These are phyloP conservation scores for Drosophila malerkotliana DNA, from an alignment of 1,140 invertebrate genomes.

Conservation along the genomic window DNA sequence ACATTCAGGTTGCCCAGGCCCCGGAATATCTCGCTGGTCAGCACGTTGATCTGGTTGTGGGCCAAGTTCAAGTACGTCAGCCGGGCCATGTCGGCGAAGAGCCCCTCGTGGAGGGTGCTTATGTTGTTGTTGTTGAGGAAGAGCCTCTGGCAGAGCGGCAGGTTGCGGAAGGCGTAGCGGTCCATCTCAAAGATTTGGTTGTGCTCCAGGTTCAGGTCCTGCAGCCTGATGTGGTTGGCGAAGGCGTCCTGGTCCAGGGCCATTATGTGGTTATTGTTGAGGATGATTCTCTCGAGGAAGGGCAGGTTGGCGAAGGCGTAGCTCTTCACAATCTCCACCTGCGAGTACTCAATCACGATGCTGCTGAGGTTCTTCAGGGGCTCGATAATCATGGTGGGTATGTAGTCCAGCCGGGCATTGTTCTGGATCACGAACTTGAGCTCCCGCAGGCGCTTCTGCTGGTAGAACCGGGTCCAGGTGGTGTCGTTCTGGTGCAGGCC, in stretches of 20 bases:
- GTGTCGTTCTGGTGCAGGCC: conserved; percentile 87
- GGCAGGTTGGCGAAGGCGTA: conserved; percentile 89
- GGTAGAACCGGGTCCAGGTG: conserved; percentile 89
- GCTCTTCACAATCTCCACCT: conserved; percentile 87
- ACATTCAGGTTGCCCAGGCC: conserved; percentile 87
- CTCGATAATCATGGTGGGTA: conserved; percentile 88
- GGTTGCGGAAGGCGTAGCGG: conserved; percentile 88
- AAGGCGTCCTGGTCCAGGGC: conserved; percentile 88
- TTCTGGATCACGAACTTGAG: conserved; percentile 89
- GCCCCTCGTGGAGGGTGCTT: conserved; percentile 88
- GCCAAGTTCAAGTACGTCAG: conserved; percentile 89
- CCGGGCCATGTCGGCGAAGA: conserved; percentile 88
- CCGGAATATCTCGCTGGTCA: conserved; percentile 89
- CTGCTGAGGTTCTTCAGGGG: conserved; percentile 87
- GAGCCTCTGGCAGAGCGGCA: conserved; percentile 88
- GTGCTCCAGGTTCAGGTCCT: conserved; percentile 88
- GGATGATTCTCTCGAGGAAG: conserved; percentile 87
- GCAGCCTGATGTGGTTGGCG: conserved; percentile 87
- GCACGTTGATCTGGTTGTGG: conserved; percentile 88
- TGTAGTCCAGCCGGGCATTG: conserved; percentile 87
- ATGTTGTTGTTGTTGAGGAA: conserved; percentile 90
- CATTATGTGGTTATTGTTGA: conserved; percentile 88
- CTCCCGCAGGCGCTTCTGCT: conserved; percentile 88
- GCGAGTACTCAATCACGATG: conserved; percentile 89
- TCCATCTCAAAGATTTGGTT: conserved; percentile 90